Conservation (phyloP, 2,797 vertebrate species). For the Lutjanus argentimaculatus region DNA sequence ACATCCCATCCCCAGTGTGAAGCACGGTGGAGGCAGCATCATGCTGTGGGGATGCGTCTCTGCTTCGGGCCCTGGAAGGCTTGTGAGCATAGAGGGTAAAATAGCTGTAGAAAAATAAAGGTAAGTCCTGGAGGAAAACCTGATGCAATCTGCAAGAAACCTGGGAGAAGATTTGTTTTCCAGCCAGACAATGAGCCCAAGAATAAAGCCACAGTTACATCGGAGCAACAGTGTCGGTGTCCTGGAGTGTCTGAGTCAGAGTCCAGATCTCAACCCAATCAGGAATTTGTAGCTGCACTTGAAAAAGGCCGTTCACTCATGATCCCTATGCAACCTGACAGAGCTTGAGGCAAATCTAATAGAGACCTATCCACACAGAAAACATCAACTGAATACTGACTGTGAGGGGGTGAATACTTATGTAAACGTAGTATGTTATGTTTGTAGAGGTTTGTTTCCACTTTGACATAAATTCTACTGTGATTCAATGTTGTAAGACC, state of each 20-base stretch:
- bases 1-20: conserved; percentile 6
- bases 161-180: conserved; percentile 3
- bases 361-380: background rate
- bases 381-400: background rate
- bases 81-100: background rate
- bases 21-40: background rate
- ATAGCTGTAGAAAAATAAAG: background rate
- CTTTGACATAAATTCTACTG: background rate
- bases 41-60: background rate
- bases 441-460: background rate
- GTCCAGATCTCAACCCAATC: conserved; percentile 3
- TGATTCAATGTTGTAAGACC: background rate
- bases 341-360: background rate
- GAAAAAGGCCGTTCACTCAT: background rate
- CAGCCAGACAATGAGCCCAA: conserved; percentile 9
- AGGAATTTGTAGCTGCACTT: background rate
- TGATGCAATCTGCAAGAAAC: conserved; percentile 9
- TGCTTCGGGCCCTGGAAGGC: background rate
- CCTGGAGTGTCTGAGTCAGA: background rate
- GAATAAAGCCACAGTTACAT: background rate
- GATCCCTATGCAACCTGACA: background rate
- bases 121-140: background rate
- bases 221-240: background rate
- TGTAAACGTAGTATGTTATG: background rate
- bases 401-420: background rate